Evolutionary conservation across 2,113 vertebrate species (phyloP).

Genomic region (Eubucco bourcierii): DNA sequence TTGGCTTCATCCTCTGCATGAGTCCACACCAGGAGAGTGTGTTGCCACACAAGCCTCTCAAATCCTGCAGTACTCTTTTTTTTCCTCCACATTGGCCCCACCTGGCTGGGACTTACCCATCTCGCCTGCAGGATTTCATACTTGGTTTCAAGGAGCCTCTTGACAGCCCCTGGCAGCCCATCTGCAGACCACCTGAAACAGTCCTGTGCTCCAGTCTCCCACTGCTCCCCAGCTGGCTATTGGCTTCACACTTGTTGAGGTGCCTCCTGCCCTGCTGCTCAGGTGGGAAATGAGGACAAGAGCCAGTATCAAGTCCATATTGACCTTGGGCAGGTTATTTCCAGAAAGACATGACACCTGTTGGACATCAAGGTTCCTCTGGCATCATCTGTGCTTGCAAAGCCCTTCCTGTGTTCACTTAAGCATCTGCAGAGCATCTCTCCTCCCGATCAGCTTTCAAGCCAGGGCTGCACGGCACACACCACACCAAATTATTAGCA

Average conservation of each 20-base stretch:
- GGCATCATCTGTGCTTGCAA: rapidly evolving
- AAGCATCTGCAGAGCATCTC: not conserved
- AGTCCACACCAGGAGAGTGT: not conserved
- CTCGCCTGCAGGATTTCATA: not conserved
- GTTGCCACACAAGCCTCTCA: not conserved
- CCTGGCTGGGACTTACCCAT: not conserved
- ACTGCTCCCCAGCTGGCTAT: rapidly evolving
- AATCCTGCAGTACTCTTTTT: not conserved
- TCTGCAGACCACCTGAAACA: not conserved
- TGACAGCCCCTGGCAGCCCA: not conserved
- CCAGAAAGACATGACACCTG: not conserved
- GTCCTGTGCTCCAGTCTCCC: not conserved
- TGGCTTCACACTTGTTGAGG: not conserved
- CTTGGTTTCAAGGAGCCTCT: not conserved
- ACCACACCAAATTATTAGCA: not conserved
- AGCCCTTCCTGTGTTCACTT: rapidly evolving
- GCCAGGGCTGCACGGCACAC: rapidly evolving
- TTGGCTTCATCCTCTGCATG: rapidly evolving
- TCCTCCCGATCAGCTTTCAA: not conserved
- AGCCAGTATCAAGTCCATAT: rapidly evolving
- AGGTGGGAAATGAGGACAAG: not conserved
- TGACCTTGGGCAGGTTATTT: not conserved
- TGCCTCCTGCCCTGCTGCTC: not conserved
- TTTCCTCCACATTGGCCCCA: not conserved
- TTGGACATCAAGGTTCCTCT: not conserved